These are phyloP conservation scores for Chinchilla lanigera DNA, from an alignment of 2,113 vertebrate genomes.

Conservation along the genomic window DNA sequence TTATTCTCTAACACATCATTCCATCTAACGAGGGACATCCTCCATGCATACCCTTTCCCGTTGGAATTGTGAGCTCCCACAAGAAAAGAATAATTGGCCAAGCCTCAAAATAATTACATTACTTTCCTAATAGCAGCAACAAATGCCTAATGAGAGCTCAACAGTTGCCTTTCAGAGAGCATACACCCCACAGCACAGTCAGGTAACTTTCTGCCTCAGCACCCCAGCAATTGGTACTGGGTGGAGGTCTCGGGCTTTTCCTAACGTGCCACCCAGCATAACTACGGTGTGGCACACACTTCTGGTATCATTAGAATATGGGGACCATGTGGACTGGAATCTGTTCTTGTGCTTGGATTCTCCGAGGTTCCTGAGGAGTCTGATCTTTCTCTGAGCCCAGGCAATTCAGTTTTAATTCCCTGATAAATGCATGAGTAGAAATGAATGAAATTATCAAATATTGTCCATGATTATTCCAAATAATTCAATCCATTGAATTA, in stretches of 20 bases:
- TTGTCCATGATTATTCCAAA: not conserved
- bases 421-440: not conserved
- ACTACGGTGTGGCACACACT: not conserved
- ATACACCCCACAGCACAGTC: not conserved
- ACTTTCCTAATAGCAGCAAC: not conserved
- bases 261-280: not conserved
- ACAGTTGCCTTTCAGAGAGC: not conserved
- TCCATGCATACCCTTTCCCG: not conserved
- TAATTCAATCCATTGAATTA: not conserved
- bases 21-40: not conserved
- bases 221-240: not conserved
- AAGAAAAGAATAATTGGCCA: not conserved
- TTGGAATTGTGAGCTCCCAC: not conserved
- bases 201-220: not conserved
- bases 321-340: no score
- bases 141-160: not conserved
- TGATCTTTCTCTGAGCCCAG: not conserved
- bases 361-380: not conserved
- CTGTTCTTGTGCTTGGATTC: not conserved
- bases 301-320: not conserved
- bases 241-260: not conserved
- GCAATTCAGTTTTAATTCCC: not conserved
- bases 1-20: not conserved
- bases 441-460: not conserved
- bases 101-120: not conserved